These are phyloP conservation scores for Apostichopus californicus DNA, from an alignment of 35 echinoderm and acorn worm species.

Conservation along the genomic window DNA sequence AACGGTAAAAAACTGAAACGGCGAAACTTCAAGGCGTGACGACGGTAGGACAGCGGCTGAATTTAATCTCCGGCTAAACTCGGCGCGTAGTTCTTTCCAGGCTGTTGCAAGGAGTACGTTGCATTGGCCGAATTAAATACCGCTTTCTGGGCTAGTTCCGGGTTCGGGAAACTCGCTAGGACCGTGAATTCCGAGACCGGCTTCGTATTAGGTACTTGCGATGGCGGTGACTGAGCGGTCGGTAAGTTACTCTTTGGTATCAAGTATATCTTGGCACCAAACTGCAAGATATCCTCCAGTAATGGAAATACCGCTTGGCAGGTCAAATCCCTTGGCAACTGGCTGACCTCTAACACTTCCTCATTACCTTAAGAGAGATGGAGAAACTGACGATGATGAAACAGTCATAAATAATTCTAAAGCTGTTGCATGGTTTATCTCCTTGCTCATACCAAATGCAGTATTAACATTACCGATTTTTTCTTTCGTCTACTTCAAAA, in stretches of 20 bases:
- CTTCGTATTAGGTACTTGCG: conserved; percentile 64
- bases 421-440: no score
- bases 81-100: conserved; percentile 54
- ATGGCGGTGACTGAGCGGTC: neutral
- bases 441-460: no score
- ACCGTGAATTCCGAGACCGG: conserved; percentile 74
- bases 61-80: conserved; percentile 54
- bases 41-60: neutral
- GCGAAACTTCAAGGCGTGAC: neutral
- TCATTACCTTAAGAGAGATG: conserved; percentile 43
- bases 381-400: no score
- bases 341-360: conserved; percentile 70
- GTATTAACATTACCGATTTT: no score
- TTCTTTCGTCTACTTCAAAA: no score
- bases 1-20: neutral
- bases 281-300: conserved; percentile 66
- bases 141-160: conserved; percentile 68
- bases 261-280: conserved; percentile 74
- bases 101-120: conserved; percentile 64
- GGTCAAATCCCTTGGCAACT: conserved; percentile 63
- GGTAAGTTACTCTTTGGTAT: conserved; percentile 43
- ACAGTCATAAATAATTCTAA: no score
- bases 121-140: conserved; percentile 62
- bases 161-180: conserved; percentile 59
- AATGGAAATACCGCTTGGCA: conserved; percentile 61